Evolutionary conservation across 2,888 invertebrate genomes (phyloP).

Genomic region (Celastrina argiolus): DNA sequence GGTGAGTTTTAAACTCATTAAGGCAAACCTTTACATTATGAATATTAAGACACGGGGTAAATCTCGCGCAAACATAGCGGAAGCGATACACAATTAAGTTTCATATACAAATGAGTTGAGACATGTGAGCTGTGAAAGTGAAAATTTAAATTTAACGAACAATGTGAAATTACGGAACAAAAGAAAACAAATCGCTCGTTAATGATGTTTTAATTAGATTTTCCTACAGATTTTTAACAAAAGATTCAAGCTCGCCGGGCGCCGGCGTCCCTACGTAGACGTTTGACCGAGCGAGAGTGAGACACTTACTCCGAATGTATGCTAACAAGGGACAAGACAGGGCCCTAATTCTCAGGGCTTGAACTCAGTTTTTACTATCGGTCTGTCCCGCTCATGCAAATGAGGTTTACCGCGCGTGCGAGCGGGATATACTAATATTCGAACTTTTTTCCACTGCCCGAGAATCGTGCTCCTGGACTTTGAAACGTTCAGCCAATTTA

Average conservation of each 20-base stretch:
- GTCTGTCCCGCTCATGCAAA: too few species aligned
- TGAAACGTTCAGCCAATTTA: slow-evolving; percentile 16
- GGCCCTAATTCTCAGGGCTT: too few species aligned
- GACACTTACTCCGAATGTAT: neutral
- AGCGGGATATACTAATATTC: too few species aligned
- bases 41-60: slow-evolving; percentile 23
- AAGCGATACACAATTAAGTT: neutral
- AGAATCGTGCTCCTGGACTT: too few species aligned
- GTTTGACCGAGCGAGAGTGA: neutral
- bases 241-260: neutral
- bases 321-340: slow-evolving; percentile 5
- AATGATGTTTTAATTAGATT: neutral
- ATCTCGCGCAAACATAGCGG: neutral
- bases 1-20: slow-evolving; percentile 29
- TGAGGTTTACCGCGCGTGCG: too few species aligned
- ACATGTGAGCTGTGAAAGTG: neutral
- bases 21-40: slow-evolving; percentile 28
- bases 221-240: neutral
- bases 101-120: neutral
- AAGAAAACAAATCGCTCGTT: neutral
- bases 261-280: neutral
- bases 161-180: neutral
- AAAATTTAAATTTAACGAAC: neutral
- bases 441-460: too few species aligned
- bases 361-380: too few species aligned